Evolutionary conservation across 2,888 invertebrate species (phyloP), one percentile per base, ranked within the genome.

Genomic region (Himalopsyche japonica): DNA sequence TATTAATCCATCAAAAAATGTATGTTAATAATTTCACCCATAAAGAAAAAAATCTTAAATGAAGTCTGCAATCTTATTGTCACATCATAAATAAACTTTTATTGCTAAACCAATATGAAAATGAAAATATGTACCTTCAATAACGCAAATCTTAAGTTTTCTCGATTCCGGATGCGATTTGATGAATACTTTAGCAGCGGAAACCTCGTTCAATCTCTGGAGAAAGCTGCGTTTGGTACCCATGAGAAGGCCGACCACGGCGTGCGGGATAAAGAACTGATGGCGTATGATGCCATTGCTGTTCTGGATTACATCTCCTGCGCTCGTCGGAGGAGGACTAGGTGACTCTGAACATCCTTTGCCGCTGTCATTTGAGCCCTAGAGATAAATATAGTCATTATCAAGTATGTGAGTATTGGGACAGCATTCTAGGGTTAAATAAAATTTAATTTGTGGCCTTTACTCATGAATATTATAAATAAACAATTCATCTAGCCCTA

Each of bases 201-300:
- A 95, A 89, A 95, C 95, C 43, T 94, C 92, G 90, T 96, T 96
- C 87, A 97, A 95, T 88, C 94, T 94, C 87, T 95, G 95, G n/a
- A 98, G 95, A 91, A 95, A 96, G 64, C 93, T 92, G 76, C 98
- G 98, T 88, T 95, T 94, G 88, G 94, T 95, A 64, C 98, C 98
- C 90, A 98, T 98, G 88, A 98, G 92, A 84, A 95, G 94, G 24
- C 98, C 98, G 85, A 98, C 97, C 87, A 97, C 91, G 83, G 92
- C 91, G 89, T 95, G 95, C 70, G 95, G 95, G 89, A 97, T 94
- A 87, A 94, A 91, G 91, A 97, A 97, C 89, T 97, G 95, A 89
- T 95, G 95, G 88, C 92, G 91, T 87, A 93, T 90, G 7, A 92
- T 92, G 64, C 90, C 89, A 87, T 91, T 90, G 78, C 90, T 89